These are phyloP conservation scores for Willisornis vidua DNA, from an alignment of 2,113 vertebrate genomes.

Conservation along the genomic window DNA sequence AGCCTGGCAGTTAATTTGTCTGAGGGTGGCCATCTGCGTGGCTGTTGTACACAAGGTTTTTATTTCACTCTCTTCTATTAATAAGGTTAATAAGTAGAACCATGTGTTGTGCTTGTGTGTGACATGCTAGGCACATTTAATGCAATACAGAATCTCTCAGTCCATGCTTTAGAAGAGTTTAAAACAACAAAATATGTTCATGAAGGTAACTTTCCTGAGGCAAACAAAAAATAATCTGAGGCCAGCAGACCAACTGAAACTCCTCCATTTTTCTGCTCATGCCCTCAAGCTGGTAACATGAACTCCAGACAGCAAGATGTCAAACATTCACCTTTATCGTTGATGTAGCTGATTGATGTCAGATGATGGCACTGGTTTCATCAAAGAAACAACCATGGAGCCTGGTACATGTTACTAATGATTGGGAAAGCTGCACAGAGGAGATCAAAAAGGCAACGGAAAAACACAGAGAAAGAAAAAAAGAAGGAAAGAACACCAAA, in stretches of 20 bases:
- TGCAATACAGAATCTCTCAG: background rate
- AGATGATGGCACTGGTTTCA: background rate
- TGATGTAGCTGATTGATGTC: background rate
- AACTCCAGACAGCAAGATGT: background rate
- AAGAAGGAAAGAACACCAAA: background rate
- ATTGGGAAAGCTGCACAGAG: background rate
- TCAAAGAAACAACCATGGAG: background rate
- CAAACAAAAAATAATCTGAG: background rate
- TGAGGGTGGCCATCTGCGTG: background rate
- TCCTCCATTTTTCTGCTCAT: background rate
- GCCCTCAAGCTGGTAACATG: background rate
- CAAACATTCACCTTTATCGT: background rate
- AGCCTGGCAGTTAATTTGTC: background rate
- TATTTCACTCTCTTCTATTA: background rate
- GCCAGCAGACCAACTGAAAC: background rate
- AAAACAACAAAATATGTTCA: background rate
- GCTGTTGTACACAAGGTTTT: background rate
- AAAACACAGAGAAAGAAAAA: background rate
- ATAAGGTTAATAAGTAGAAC: slow-evolving; percentile 13
- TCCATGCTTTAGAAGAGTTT: background rate
- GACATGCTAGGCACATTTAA: background rate
- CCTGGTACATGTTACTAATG: background rate
- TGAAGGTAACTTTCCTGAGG: background rate
- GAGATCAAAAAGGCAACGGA: background rate
- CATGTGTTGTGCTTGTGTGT: background rate